Evolutionary conservation across 35 echinoderm and acorn worm species (phyloP), one percentile per base, ranked within the genome.

Genomic region (Apostichopus japonicus): DNA sequence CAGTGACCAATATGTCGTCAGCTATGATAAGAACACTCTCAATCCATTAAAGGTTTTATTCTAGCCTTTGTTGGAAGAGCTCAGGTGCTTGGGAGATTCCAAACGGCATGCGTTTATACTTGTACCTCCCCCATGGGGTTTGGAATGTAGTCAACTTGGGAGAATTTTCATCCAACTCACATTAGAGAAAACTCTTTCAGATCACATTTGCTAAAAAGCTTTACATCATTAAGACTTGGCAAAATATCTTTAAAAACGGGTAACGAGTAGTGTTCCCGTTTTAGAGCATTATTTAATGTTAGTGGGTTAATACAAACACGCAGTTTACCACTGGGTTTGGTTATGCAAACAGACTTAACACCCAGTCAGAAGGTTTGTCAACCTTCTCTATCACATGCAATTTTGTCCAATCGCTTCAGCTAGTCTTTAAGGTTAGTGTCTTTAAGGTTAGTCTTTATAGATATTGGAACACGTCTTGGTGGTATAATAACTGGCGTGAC

Each of bases 141-240:
- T 96, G 95, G 90, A 96, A 96, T 2, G 84, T 93, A 21, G 94
- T 95, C 2, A 93, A 77, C 15, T 62, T 63, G 4, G 56, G 80
- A 13, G 91, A 93, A 19, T 91, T 87, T 77, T 23, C 77, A 87
- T 92, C 94, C 24, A 95, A 53, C 86, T 87, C 82, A 58, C 83
- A 86, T 79, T 92, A 77, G 6, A 93, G 83, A 33, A 93, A 86
- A 23, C 82, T 65, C 65, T 72, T 81, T 24, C 62, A 55, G 54
- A 19, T 93, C 79, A 9, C 77, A 87, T 77, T 93, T 96, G 3
- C 67, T 83, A 70, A 93, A 93, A 9, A 96, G 78, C 65, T 94
- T 92, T 7, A 65, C 92, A 5, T 54, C 57, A 5, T 21, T 23
- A 3, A 93, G 24, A 8, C 89, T 11, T 44, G 94, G 83, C 19